Percentiles rank a stretch among this genome's conserved stretches.
Conservation (phyloP, 2,888 invertebrate species). For the Iselma pallidipennis region DNA sequence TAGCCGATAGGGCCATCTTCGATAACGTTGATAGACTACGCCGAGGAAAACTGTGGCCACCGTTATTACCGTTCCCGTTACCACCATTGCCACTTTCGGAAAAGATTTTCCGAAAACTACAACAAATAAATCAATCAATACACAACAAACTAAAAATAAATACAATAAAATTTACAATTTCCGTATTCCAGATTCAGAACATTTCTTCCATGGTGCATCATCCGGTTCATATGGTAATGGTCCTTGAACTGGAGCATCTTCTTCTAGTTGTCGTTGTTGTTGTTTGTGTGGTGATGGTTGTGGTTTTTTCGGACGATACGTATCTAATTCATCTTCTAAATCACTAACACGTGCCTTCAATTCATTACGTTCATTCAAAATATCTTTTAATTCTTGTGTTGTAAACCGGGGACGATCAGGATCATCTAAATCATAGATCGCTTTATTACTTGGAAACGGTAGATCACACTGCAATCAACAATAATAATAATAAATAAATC, state of each 20-base stretch:
- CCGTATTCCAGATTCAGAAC: conserved; percentile 83
- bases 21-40: conserved; percentile 78
- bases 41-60: conserved; percentile 76
- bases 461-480: conserved; percentile 51
- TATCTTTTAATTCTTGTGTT: conserved; percentile 80
- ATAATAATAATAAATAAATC: not conserved
- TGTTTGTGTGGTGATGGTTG: not conserved
- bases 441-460: conserved; percentile 62
- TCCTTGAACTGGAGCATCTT: conserved; percentile 93
- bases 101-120: conserved; percentile 88
- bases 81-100: conserved; percentile 72
- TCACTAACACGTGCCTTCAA: conserved; percentile 89
- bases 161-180: conserved; percentile 69
- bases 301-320: conserved; percentile 66
- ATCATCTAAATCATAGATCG: conserved; percentile 67
- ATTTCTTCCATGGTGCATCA: conserved; percentile 92
- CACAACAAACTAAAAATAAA: not conserved
- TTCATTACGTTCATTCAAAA: conserved; percentile 90
- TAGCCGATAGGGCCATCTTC: conserved; percentile 68
- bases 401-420: conserved; percentile 82
- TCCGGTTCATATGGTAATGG: conserved; percentile 96
- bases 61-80: too few species aligned
- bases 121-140: conserved; percentile 36
- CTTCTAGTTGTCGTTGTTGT: conserved; percentile 55
- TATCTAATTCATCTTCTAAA: conserved; percentile 89